Evolutionary conservation across 2,113 vertebrate species (phyloP).

Genomic region (Triplophysa siluroides): DNA sequence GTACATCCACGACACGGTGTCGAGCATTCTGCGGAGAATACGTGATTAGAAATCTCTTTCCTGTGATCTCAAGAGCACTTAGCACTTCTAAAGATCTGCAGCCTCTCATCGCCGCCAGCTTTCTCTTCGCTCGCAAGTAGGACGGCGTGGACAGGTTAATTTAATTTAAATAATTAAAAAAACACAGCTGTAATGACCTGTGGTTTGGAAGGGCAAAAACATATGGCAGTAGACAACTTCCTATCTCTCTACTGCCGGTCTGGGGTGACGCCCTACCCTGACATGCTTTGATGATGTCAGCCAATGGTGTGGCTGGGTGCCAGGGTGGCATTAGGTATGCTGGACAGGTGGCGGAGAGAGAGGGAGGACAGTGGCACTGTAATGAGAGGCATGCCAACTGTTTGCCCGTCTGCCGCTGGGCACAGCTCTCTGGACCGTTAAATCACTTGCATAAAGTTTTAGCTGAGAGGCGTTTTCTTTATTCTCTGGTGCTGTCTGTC

Average conservation of each 20-base stretch:
- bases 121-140: slow-evolving; percentile 28
- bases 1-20: slow-evolving; percentile 37
- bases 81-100: slow-evolving; percentile 45
- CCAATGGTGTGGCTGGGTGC: slow-evolving; percentile 34
- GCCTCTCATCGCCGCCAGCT: slow-evolving; percentile 38
- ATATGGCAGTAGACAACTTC: slow-evolving; percentile 53
- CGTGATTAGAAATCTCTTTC: slow-evolving; percentile 44
- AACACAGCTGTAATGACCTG: slow-evolving; percentile 54
- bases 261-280: slow-evolving; percentile 21
- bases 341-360: slow-evolving; percentile 36
- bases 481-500: neutral
- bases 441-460: slow-evolving; percentile 57
- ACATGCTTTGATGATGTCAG: slow-evolving; percentile 53
- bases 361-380: slow-evolving; percentile 52
- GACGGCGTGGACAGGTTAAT: slow-evolving; percentile 47
- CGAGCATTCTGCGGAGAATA: slow-evolving; percentile 26
- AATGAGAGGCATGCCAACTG: slow-evolving; percentile 57
- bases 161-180: slow-evolving; percentile 55
- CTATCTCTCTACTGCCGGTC: slow-evolving; percentile 30
- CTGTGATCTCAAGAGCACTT: slow-evolving; percentile 48
- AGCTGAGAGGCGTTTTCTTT: slow-evolving; percentile 21
- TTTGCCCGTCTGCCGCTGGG: slow-evolving; percentile 59
- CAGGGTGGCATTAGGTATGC: slow-evolving; percentile 50
- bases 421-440: slow-evolving; percentile 53
- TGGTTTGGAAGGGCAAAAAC: slow-evolving; percentile 48